phyloP scores from a whole-genome alignment of 2,797 vertebrate genomes.

The Salarias fasciatus region DNA sequence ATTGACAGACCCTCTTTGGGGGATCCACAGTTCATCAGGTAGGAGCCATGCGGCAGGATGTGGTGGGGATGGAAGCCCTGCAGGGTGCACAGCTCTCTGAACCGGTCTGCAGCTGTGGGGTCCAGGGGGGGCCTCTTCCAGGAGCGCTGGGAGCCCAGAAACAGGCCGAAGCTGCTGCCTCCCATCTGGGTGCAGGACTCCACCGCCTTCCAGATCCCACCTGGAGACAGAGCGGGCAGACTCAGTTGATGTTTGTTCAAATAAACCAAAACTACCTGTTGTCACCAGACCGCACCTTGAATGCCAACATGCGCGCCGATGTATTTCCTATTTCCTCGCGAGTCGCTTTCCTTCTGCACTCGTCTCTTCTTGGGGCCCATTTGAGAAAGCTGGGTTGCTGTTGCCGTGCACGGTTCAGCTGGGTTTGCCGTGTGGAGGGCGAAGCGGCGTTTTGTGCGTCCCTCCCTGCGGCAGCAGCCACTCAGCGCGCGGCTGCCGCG shows the following conservation, averaged over 20 bases:
- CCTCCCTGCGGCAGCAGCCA: slow-evolving; percentile 59
- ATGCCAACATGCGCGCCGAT: slow-evolving; percentile 84
- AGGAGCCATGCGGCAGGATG: slow-evolving; percentile 86
- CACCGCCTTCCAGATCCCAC: slow-evolving; percentile 86
- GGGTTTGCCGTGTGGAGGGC: slow-evolving; percentile 67
- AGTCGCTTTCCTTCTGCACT: slow-evolving; percentile 24
- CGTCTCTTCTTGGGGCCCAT: slow-evolving; percentile 69
- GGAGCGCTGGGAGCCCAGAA: slow-evolving; percentile 84
- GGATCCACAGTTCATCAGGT: slow-evolving; percentile 88
- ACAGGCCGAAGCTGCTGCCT: slow-evolving; percentile 81
- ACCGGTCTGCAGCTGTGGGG: slow-evolving; percentile 72
- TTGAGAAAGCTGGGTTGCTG: background rate
- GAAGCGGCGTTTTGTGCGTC: slow-evolving; percentile 51
- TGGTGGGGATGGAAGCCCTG: slow-evolving; percentile 74
- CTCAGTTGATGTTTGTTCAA: background rate
- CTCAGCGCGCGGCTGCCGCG: slow-evolving; percentile 66
- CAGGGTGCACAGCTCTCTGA: slow-evolving; percentile 67
- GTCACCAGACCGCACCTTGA: slow-evolving; percentile 64
- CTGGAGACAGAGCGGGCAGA: slow-evolving; percentile 46
- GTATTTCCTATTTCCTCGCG: slow-evolving; percentile 65
- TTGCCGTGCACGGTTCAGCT: too few species aligned
- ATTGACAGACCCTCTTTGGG: slow-evolving; percentile 74
- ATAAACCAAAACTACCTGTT: too few species aligned
- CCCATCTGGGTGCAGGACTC: slow-evolving; percentile 75
- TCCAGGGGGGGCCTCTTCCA: slow-evolving; percentile 82